These are phyloP conservation scores for Takifugu ocellatus DNA, from an alignment of 2,797 vertebrate species.

Conservation along the genomic window DNA sequence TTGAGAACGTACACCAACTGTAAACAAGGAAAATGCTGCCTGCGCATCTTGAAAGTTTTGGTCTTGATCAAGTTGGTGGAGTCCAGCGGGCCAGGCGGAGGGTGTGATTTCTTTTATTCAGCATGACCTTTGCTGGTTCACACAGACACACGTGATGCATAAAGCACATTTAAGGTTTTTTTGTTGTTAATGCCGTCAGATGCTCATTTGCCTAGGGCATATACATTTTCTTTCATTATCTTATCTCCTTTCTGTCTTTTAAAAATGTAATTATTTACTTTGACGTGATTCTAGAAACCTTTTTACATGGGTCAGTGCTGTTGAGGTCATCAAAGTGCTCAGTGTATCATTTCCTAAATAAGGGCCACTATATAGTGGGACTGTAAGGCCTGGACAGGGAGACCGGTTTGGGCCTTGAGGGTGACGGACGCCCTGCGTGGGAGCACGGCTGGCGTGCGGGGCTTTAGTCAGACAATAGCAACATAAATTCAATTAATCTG, in stretches of 20 bases:
- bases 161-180: neutral
- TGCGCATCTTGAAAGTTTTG: neutral
- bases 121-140: neutral
- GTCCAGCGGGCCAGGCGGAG: neutral
- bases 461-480: conserved; percentile 86
- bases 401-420: conserved; percentile 45
- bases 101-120: neutral
- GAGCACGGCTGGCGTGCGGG: conserved; percentile 76
- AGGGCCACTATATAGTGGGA: conserved; percentile 5
- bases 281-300: neutral
- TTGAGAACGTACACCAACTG: neutral
- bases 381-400: neutral
- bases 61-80: neutral
- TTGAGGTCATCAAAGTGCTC: too few relatives aligned
- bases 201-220: neutral
- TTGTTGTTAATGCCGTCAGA: neutral
- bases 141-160: neutral
- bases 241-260: neutral
- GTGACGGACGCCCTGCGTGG: conserved; percentile 45
- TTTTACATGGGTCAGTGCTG: too few relatives aligned
- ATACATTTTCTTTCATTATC: neutral
- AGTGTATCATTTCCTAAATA: too few relatives aligned
- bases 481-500: conserved; percentile 91
- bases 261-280: neutral
- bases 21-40: conserved; percentile 1